Conservation (phyloP, 2,888 invertebrate species). For the Heliconius aoede region DNA sequence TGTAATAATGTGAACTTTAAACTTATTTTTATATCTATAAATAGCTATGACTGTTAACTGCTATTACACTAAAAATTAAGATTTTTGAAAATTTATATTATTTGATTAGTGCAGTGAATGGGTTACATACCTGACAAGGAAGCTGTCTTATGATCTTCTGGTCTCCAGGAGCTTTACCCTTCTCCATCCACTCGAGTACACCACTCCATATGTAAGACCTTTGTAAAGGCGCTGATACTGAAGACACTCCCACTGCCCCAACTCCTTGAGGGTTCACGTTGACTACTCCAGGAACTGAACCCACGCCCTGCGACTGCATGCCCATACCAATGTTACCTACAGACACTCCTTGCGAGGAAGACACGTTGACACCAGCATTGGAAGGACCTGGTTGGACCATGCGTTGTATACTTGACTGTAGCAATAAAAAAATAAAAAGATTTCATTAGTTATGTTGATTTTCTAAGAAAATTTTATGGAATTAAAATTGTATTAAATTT, state of each 20-base stretch:
- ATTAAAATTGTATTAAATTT: too few species aligned
- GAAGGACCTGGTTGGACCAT: conserved; percentile 57
- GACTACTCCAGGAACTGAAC: conserved; percentile 21
- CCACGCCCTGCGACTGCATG: conserved; percentile 21
- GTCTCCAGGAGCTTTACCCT: conserved; percentile 90
- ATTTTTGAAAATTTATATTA: background rate
- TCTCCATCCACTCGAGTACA: conserved; percentile 96
- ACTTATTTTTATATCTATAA: too few species aligned
- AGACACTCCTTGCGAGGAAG: conserved; percentile 22
- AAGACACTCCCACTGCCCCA: conserved; percentile 14
- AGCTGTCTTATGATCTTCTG: conserved; percentile 90
- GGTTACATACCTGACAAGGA: conserved; percentile 74
- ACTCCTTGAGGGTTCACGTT: conserved; percentile 21
- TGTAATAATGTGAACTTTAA: too few species aligned
- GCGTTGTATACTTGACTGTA: conserved; percentile 61
- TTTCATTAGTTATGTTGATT: background rate
- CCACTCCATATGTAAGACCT: conserved; percentile 89
- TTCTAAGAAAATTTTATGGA: background rate
- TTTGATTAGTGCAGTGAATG: too few species aligned
- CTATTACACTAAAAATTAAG: too few species aligned
- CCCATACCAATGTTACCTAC: conserved; percentile 23
- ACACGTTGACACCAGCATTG: conserved; percentile 40
- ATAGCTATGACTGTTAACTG: background rate
- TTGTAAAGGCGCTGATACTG: conserved; percentile 52
- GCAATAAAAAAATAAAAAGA: background rate